These are phyloP conservation scores for Machimus atricapillus DNA, from an alignment of 2,888 invertebrate genomes.

Conservation along the genomic window DNA sequence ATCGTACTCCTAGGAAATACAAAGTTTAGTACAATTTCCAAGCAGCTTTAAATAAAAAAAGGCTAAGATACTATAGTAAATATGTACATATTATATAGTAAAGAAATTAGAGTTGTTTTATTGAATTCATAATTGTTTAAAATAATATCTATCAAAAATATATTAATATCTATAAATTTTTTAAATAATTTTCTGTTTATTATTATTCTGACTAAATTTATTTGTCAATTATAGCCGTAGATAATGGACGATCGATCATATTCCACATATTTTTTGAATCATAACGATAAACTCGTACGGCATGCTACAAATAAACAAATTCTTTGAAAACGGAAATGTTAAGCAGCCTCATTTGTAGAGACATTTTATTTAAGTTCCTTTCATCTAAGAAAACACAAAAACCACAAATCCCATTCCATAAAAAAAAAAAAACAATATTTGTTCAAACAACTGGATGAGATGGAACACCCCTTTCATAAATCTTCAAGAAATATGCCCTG, in stretches of 20 bases:
- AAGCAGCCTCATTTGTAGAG: neutral
- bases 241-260: neutral
- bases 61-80: no score
- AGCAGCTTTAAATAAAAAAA: no score
- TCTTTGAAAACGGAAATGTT: neutral
- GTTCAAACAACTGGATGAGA: neutral
- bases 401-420: neutral
- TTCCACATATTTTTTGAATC: neutral
- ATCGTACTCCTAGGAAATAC: no score
- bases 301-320: neutral
- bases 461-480: conserved; percentile 5
- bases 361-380: neutral
- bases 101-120: no score
- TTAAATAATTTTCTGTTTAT: no score
- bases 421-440: neutral
- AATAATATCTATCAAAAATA: no score
- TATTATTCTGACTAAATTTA: no score
- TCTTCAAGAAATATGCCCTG: neutral
- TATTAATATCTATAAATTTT: no score
- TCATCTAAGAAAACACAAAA: neutral
- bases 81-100: no score
- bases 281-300: neutral
- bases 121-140: no score
- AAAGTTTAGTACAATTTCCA: no score
- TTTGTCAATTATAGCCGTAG: neutral